phyloP scores from a whole-genome alignment of 2,888 invertebrate species.

The Orthosia incerta region DNA sequence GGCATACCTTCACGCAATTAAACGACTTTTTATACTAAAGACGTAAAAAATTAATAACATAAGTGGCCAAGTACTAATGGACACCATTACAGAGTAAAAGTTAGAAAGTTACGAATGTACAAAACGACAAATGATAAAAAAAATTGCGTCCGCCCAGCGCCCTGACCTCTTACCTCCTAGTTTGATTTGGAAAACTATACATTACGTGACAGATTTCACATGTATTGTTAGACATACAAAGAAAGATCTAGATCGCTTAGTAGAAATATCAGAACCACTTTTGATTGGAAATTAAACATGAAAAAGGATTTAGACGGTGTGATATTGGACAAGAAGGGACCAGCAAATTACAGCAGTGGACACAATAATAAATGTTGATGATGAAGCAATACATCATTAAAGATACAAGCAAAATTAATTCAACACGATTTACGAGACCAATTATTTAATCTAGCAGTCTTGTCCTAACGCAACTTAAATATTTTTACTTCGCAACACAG shows the following conservation, averaged over 20 bases:
- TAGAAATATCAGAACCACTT: neutral
- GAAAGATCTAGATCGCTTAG: neutral
- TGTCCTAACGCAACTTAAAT: slow-evolving; percentile 42
- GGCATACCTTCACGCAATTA: slow-evolving; percentile 67
- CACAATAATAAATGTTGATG: neutral
- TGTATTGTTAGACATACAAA: slow-evolving; percentile 1
- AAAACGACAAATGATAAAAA: slow-evolving; percentile 83
- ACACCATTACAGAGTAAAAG: slow-evolving; percentile 81
- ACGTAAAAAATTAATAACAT: slow-evolving; percentile 71
- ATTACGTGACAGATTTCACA: slow-evolving; percentile 21
- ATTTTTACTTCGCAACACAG: slow-evolving; percentile 54
- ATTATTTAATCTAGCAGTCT: slow-evolving; percentile 30
- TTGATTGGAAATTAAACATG: neutral
- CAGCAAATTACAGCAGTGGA: too few species aligned
- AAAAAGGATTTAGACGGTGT: neutral
- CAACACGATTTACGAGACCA: slow-evolving; percentile 1
- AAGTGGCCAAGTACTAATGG: slow-evolving; percentile 75
- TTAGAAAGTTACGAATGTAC: slow-evolving; percentile 80
- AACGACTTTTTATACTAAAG: slow-evolving; percentile 60
- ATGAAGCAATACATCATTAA: neutral
- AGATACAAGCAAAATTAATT: neutral
- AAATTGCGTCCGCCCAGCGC: slow-evolving; percentile 67
- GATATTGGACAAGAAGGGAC: neutral
- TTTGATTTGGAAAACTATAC: slow-evolving; percentile 62
- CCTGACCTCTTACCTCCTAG: slow-evolving; percentile 84